A percentile compares a stretch with the other conserved stretches of the same genome.
Evolutionary conservation across 2,113 vertebrate species (phyloP).

Genomic region (Silurus meridionalis): DNA sequence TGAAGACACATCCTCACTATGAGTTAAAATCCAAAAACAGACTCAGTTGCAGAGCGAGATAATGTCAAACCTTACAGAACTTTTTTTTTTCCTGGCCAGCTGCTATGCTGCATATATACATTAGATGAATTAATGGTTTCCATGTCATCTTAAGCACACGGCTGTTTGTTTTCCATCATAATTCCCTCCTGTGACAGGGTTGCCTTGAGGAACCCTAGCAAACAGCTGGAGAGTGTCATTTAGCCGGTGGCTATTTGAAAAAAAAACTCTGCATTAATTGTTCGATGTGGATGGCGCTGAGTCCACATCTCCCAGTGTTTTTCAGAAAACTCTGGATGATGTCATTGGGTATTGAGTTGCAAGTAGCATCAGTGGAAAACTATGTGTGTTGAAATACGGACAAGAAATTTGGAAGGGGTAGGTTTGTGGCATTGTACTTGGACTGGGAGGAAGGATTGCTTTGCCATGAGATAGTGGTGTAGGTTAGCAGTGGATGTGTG

Average conservation of each 20-base stretch:
- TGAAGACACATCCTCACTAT: not conserved
- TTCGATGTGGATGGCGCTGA: not conserved
- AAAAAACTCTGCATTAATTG: slow-evolving; percentile 8
- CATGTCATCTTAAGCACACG: slow-evolving; percentile 3
- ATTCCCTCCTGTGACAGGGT: slow-evolving; percentile 2
- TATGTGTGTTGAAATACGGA: slow-evolving; percentile 3
- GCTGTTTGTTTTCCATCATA: slow-evolving; percentile 18
- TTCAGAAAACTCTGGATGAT: not conserved
- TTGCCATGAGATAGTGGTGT: not conserved
- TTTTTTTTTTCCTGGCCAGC: not conserved
- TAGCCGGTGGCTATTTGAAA: slow-evolving; percentile 23
- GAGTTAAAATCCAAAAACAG: not conserved
- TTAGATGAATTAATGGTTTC: not conserved
- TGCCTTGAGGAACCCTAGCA: slow-evolving; percentile 24
- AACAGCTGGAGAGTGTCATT: slow-evolving; percentile 37
- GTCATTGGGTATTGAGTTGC: slow-evolving; percentile 27
- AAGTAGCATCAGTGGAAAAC: slow-evolving; percentile 20
- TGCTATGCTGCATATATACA: not conserved
- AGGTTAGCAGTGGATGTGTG: not conserved
- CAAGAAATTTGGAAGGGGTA: not conserved
- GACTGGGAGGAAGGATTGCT: not conserved
- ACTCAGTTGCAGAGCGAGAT: not conserved
- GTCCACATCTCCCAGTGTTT: not conserved
- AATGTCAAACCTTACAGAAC: not conserved
- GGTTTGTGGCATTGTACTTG: not conserved